These are phyloP conservation scores for Tipula helvola DNA, from an alignment of 2,888 invertebrate genomes.

Conservation along the genomic window DNA sequence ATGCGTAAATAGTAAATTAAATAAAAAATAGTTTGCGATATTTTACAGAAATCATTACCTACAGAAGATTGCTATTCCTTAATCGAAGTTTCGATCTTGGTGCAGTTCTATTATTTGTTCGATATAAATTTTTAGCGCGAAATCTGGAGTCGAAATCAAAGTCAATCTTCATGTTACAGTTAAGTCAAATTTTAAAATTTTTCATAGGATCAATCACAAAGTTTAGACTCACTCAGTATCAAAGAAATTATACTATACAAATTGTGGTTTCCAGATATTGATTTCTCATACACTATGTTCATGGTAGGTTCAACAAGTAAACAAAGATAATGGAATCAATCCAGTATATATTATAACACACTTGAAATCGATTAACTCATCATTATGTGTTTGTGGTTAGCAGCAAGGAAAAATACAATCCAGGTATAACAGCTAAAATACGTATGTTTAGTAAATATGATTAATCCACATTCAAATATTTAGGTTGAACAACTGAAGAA, in stretches of 20 bases:
- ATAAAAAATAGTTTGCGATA: no score
- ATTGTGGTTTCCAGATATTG: not conserved
- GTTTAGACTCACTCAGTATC: not conserved
- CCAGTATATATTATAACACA: not conserved
- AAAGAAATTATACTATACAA: not conserved
- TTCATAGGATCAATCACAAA: no score
- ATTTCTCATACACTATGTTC: not conserved
- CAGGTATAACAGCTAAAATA: not conserved
- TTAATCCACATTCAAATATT: not conserved
- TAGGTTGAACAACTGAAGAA: no score
- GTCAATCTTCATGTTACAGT: no score
- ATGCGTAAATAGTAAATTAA: no score
- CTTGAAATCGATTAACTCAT: not conserved
- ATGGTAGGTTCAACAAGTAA: not conserved
- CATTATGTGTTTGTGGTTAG: not conserved
- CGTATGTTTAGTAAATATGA: not conserved
- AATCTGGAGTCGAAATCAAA: no score
- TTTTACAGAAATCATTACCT: no score
- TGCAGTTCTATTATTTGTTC: no score
- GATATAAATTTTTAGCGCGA: no score
- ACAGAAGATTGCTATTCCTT: no score
- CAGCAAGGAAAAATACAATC: not conserved
- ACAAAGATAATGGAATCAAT: not conserved
- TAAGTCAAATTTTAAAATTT: no score
- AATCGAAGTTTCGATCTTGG: no score